Percentiles rank a stretch among this genome's conserved stretches.
Conservation (phyloP, 2,888 invertebrate species). For the Agapostemon virescens region DNA sequence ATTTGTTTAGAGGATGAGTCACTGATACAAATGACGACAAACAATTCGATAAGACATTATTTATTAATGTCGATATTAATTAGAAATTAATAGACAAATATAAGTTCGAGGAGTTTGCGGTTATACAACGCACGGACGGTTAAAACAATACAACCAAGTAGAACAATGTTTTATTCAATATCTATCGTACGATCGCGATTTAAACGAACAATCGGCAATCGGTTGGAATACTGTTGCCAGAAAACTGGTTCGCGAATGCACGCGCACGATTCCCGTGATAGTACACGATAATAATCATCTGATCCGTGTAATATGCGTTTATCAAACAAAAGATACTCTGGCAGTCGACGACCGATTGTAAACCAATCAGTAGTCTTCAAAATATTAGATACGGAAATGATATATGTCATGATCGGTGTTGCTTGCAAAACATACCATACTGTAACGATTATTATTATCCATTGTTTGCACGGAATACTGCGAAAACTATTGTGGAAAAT, state of each 20-base stretch:
- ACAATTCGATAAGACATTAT: not conserved
- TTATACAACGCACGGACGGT: not conserved
- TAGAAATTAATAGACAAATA: not conserved
- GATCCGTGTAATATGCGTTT: slow-evolving; percentile 10
- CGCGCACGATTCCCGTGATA: not conserved
- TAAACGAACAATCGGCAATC: slow-evolving; percentile 24
- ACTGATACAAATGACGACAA: not conserved
- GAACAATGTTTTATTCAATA: slow-evolving; percentile 9
- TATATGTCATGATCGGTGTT: slow-evolving; percentile 26
- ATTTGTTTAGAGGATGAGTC: slow-evolving; percentile 1
- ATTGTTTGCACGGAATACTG: slow-evolving; percentile 54
- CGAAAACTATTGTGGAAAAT: slow-evolving; percentile 36
- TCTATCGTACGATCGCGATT: not conserved
- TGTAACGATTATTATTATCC: slow-evolving; percentile 67
- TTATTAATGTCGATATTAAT: too few species aligned
- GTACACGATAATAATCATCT: slow-evolving; percentile 1
- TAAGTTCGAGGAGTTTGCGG: not conserved
- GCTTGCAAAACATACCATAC: slow-evolving; percentile 67
- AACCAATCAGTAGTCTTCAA: slow-evolving; percentile 37
- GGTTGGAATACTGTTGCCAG: slow-evolving; percentile 26
- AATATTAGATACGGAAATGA: slow-evolving; percentile 31
- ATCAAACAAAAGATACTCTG: slow-evolving; percentile 32
- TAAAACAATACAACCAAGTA: slow-evolving; percentile 26
- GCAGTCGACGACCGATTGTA: slow-evolving; percentile 29
- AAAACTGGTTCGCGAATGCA: slow-evolving; percentile 6